Base-by-base conservation (phyloP, 2,113 vertebrate species). In the Psittacara wagleri region DNA sequence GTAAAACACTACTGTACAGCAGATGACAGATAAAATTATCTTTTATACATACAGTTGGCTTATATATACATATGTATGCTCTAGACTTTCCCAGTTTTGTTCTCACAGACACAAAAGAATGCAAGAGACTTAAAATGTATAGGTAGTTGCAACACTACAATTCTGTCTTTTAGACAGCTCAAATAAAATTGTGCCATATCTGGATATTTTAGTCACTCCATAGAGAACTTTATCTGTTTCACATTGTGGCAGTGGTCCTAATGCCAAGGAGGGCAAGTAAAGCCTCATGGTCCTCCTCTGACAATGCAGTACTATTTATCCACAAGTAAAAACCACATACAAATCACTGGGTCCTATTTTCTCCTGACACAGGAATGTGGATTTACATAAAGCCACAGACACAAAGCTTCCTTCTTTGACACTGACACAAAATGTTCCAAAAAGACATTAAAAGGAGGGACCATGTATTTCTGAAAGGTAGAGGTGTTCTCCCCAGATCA, bases 41-140 rank as follows among this genome's bases (percentile, higher is more conserved):
- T 86, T 92, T 92, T 92, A 51, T 68, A 83, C 75, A 49, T 88
- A 70, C 91, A 41, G 3, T 86, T 94, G 81, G 51, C 78, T 95
- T 64, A 48, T 29, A 15, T 22, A 24, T 48, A 22, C 22, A 59
- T 59, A 35, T 35, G 15, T 16, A 35, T 59, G n/a, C 72, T 83
- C 43, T 74, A 72, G 76, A 64, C 48, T 72, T 95, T 83, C 84
- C 66, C 64, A 28, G 1, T 77, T 75, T 85, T 86, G 37, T 95
- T 95, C 83, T 84, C 8, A 5, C 23, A 64, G 77, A 82, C 35
- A 31, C 39, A 61, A 17, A 84, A 61, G 59, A 70, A 93, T 91
- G 61, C 79, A 76, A 94, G 75, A 78, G 89, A 96, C 94, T 68
- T 89, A 91, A 95, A 96, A 86, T 37, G 33, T 27, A 14, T 28